Percentiles rank a stretch among this genome's conserved stretches.
These are phyloP conservation scores for Watsonalla cultraria DNA, from an alignment of 2,888 invertebrate genomes.

Conservation along the genomic window DNA sequence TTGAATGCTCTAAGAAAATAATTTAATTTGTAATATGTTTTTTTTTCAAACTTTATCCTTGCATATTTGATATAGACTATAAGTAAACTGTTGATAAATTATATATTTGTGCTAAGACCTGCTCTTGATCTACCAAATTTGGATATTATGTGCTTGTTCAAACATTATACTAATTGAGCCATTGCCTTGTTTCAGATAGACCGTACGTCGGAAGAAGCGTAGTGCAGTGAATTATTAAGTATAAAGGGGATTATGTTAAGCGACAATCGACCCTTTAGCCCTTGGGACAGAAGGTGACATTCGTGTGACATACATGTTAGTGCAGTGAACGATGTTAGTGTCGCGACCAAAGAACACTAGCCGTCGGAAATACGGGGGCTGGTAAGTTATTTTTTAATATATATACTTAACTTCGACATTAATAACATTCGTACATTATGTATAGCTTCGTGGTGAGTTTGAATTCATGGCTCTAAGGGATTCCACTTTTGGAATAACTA, in stretches of 20 bases:
- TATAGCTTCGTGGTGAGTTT: no score
- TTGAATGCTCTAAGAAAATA: no score
- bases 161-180: not conserved
- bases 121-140: not conserved
- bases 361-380: constrained; percentile 66
- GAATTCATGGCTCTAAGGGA: no score
- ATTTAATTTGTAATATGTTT: no score
- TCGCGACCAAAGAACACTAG: constrained; percentile 65
- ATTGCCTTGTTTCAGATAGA: constrained; percentile 37
- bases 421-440: no score
- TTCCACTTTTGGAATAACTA: no score
- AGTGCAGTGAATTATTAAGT: constrained; percentile 36
- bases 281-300: constrained; percentile 60
- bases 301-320: constrained; percentile 50
- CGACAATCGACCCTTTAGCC: constrained; percentile 30
- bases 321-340: constrained; percentile 53
- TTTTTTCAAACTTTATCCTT: no score
- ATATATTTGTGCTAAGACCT: no score
- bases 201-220: constrained; percentile 15
- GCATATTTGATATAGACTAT: no score
- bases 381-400: constrained; percentile 37
- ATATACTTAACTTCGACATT: not conserved
- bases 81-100: no score
- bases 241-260: constrained; percentile 56
- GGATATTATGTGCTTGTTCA: not conserved